These are phyloP conservation scores for Strongylocentrotus purpuratus DNA, from an alignment of 35 echinoderm and acorn worm species.

Conservation along the genomic window DNA sequence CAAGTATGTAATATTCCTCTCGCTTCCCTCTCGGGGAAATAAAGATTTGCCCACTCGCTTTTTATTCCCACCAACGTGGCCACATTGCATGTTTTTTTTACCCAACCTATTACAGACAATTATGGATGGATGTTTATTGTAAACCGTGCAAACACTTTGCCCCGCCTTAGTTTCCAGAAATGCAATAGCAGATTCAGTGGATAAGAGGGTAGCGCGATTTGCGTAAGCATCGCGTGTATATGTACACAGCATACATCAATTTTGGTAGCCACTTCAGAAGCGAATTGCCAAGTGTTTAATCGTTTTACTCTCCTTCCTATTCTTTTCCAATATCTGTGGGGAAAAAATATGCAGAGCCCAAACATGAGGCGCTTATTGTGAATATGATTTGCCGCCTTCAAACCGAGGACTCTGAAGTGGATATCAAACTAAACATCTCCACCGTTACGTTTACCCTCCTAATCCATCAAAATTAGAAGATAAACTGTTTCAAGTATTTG, in stretches of 20 bases:
- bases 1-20: constrained; percentile 4
- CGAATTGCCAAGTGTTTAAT: constrained; percentile 20
- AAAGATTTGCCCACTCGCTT: neutral
- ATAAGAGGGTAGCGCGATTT: constrained; percentile 32
- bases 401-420: neutral
- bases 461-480: constrained; percentile 21
- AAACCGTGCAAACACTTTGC: constrained; percentile 36
- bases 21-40: neutral
- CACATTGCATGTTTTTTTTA: neutral
- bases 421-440: constrained; percentile 5
- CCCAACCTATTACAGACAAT: constrained; percentile 28
- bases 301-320: neutral
- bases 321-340: neutral
- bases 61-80: neutral
- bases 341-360: neutral
- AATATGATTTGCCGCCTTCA: constrained; percentile 30
- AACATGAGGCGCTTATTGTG: neutral
- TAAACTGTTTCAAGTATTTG: neutral
- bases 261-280: constrained; percentile 30
- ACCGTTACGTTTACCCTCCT: constrained; percentile 11
- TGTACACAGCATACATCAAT: constrained; percentile 36
- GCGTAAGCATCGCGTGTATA: constrained; percentile 47
- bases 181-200: neutral
- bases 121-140: constrained; percentile 46
- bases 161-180: constrained; percentile 41